Percentiles rank a stretch among this genome's conserved stretches.
Evolutionary conservation across 2,888 invertebrate genomes (phyloP).

Genomic region (Imbricaverruca yamaguchii): DNA sequence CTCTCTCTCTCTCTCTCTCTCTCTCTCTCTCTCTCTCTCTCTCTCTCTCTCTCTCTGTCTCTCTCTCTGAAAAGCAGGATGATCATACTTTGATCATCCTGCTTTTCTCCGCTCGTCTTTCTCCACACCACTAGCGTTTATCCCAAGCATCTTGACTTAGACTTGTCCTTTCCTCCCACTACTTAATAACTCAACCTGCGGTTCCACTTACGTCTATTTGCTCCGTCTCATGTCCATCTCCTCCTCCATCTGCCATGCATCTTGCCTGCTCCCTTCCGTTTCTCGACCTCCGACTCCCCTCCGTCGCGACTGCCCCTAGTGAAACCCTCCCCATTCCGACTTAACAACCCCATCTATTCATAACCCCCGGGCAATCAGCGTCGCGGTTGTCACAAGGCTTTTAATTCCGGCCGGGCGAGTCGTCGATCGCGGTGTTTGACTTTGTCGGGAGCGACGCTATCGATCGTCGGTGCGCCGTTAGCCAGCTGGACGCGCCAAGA

Average conservation of each 20-base stretch:
- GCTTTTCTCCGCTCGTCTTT: not conserved
- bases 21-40: not conserved
- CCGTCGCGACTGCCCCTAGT: not conserved
- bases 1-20: not conserved
- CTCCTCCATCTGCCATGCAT: not conserved
- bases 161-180: not conserved
- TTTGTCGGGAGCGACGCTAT: not conserved
- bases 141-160: too few relatives aligned
- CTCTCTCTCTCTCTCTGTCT: not conserved
- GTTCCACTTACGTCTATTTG: too few relatives aligned
- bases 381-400: slow-evolving; percentile 18
- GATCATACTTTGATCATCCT: not conserved
- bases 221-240: not conserved
- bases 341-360: slow-evolving; percentile 19
- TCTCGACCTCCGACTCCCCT: not conserved
- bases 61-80: too few relatives aligned
- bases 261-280: not conserved
- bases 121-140: too few relatives aligned
- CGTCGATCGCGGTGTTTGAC: slow-evolving; percentile 20
- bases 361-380: slow-evolving; percentile 16
- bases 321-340: not conserved
- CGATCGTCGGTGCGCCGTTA: not conserved
- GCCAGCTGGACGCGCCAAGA: too few relatives aligned
- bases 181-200: not conserved
- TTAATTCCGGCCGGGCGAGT: slow-evolving; percentile 7